Base-by-base conservation (phyloP, 37 sponge, comb jelly and placozoan species). In the Chondrosia reniformis region DNA sequence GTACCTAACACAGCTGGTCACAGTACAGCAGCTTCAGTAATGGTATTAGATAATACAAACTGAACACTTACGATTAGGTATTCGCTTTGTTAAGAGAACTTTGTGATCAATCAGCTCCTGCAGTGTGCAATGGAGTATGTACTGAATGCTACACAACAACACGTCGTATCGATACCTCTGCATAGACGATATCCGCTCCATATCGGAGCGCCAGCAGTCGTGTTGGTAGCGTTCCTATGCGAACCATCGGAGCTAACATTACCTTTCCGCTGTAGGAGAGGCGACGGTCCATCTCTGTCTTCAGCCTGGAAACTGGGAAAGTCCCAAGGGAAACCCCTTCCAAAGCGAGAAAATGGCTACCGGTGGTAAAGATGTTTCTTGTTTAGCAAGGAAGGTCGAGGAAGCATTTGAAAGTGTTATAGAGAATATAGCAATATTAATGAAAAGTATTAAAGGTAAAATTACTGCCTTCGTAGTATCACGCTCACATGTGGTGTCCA, bases 211-310 rank as follows among this genome's bases (percentile, higher is more conserved):
- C 89, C 36, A 95, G 67, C 41, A 95, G 81, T n/a, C 99, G 69
- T 45, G 81, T 78, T 12, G 99, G 99, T 3, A 98, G 86, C 0
- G 89, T 90, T 3, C 99, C 99, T 28, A 95, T 88, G 36, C 99
- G 75, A 37, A 98, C 99, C 99, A 98, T 98, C 38, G 99, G 99
- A 13, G 99, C 95, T 27, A 98, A 73, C 19, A 98, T 90, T 21
- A 84, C 62, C 79, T 92, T 94, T 67, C 88, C 85, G 42, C 30
- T 30, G 61, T 59, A 59, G 61, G 61, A 59, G 8, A 59, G 61
- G n/a, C 30, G 61, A 19, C 17, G 30, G 9, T 25, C 17, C n/a
- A 30, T 25, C 52, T 19, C 52, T 19, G 15, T 15, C 28, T 13
- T 13, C 30, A 13, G 17, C 61, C 28, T 6, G 30, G 28, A 5